Evolutionary conservation across 2,797 vertebrate species (phyloP).

Genomic region (Ceryle rudis): DNA sequence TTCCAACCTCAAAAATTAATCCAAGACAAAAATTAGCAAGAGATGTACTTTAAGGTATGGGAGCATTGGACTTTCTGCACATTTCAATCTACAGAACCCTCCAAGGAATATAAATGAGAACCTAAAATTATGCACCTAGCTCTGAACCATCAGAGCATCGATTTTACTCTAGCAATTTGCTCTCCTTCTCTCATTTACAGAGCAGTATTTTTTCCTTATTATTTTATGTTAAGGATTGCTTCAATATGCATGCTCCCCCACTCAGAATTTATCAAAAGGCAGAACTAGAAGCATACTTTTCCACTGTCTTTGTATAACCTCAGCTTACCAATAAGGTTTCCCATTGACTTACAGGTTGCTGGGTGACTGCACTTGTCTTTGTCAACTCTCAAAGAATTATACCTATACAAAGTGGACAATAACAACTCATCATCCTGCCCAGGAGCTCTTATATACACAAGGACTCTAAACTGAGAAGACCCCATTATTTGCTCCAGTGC

Average conservation of each 20-base stretch:
- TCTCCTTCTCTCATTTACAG: background rate
- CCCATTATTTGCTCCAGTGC: background rate
- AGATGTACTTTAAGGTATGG: background rate
- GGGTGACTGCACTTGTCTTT: background rate
- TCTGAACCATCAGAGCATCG: background rate
- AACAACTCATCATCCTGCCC: background rate
- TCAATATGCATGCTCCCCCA: background rate
- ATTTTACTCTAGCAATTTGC: background rate
- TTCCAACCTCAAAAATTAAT: constrained; percentile 33
- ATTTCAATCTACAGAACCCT: background rate
- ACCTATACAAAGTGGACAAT: background rate
- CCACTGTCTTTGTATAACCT: background rate
- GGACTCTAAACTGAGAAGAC: background rate
- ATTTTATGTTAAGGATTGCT: background rate
- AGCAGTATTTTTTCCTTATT: background rate
- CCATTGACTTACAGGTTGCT: background rate
- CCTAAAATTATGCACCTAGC: background rate
- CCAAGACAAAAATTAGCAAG: background rate
- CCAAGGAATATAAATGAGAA: background rate
- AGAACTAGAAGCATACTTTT: background rate
- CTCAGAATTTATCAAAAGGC: background rate
- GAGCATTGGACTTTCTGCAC: background rate
- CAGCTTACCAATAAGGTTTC: background rate
- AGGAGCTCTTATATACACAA: background rate
- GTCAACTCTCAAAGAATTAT: fast-evolving